Evolutionary conservation across 1,140 invertebrate species (phyloP), one percentile per base, ranked within the genome.

Genomic region (Papilio polyxenes): DNA sequence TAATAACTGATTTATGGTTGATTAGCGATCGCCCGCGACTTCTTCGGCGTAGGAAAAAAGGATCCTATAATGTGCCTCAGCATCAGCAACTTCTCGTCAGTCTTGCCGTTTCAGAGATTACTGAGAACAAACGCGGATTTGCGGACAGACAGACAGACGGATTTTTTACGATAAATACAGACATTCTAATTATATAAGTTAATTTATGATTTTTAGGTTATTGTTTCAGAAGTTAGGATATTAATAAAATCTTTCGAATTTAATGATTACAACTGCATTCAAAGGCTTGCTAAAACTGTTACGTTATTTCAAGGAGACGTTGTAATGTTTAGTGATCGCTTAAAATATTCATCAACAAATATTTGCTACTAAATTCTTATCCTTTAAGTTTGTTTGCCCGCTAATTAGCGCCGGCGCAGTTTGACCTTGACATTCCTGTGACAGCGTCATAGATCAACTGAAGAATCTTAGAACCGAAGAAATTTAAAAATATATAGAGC

Each of bases 401-500:
- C 74, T 75, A 75, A 49, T 51, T 53, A 23, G 48, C 75, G 75
- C 48, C 48, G 48, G n/a, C 75, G 44, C 13, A 20, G 40, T 77
- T 49, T 77, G 75, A 77, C 75, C 49, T 77, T 77, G 75, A 53
- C 20, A 77, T 77, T 77, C 75, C 49, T 53, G 15, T 74, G 69
- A 72, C n/a, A 75, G 44, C 17, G 48, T 75, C 37, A 48, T 75
- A 75, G 74, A 31, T 23, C 75, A 76, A 51, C 3, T 76, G 10
- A 65, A 23, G 10, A n/a, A n/a, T n/a, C n/a, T n/a, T n/a, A n/a
- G n/a, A n/a, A n/a, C n/a, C n/a, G n/a, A n/a, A n/a, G n/a, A n/a
- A n/a, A 15, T 13, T 13, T 65, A 62, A n/a, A 62, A 20, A 62
- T 13, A 65, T 65, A 23, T 31, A 65, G 62, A 23, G 23, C 56